A percentile compares a stretch with the other conserved stretches of the same genome.
Conservation (phyloP, 2,797 vertebrate species). For the Calcarius lapponicus region DNA sequence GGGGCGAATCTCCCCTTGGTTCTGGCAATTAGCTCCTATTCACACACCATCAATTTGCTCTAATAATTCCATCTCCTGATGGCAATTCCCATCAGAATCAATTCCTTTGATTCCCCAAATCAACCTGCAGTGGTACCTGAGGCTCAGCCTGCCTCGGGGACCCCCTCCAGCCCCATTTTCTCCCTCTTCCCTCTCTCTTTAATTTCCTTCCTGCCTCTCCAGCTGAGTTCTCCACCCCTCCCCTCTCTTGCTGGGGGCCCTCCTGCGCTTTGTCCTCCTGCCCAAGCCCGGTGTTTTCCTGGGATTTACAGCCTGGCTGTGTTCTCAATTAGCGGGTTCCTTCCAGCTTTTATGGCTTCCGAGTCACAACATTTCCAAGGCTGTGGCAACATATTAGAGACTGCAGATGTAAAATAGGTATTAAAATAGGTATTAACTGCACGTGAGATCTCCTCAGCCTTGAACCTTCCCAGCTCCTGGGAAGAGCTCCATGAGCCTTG, state of each 20-base stretch:
- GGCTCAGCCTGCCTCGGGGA: neutral
- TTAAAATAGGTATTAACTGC: constrained; percentile 54
- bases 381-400: constrained; percentile 37
- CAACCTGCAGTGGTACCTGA: neutral
- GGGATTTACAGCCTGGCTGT: constrained; percentile 38
- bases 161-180: neutral
- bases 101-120: constrained; percentile 33
- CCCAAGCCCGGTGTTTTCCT: constrained; percentile 8
- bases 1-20: neutral
- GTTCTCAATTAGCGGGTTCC: constrained; percentile 60
- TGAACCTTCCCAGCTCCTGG: neutral
- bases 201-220: neutral
- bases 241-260: neutral
- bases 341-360: constrained; percentile 53
- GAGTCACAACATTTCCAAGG: constrained; percentile 60
- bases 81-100: constrained; percentile 15
- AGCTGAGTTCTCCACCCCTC: neutral
- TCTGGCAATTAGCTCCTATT: constrained; percentile 38
- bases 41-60: neutral
- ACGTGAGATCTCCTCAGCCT: constrained; percentile 10
- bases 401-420: constrained; percentile 39
- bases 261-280: constrained; percentile 20
- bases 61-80: neutral
- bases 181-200: neutral
- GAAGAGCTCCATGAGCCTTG: neutral